Conservation (phyloP, 2,113 vertebrate genomes). For the Phrynosoma blainvillii region DNA sequence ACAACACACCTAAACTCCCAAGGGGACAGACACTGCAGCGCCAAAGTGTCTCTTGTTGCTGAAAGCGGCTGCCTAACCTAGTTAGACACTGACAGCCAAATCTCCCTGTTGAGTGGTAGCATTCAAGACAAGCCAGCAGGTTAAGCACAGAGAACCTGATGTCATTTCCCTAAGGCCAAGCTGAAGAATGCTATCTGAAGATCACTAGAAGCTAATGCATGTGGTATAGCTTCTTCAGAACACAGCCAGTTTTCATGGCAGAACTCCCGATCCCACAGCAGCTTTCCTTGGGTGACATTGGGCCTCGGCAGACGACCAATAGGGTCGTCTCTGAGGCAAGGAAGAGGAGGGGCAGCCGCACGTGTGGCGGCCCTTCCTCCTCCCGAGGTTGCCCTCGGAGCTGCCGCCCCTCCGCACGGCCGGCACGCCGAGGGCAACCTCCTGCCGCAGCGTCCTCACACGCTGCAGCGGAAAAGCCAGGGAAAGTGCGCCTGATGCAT, state of each 20-base stretch:
- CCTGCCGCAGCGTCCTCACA: too few species aligned
- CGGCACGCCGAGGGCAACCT: too few species aligned
- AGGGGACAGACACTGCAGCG: not conserved
- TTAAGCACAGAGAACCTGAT: not conserved
- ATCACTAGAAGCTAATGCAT: not conserved
- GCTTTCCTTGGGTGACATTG: not conserved
- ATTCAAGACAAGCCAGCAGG: not conserved
- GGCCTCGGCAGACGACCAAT: too few species aligned
- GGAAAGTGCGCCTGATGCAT: too few species aligned
- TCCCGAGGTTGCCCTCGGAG: too few species aligned
- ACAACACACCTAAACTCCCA: not conserved
- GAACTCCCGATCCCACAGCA: not conserved
- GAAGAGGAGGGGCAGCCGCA: too few species aligned
- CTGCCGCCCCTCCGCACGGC: too few species aligned
- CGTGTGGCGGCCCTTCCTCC: too few species aligned
- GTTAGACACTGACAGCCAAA: not conserved
- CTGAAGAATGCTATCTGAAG: not conserved
- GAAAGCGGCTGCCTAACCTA: not conserved
- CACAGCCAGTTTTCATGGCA: not conserved
- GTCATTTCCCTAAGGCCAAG: conserved; percentile 7
- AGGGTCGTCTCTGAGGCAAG: too few species aligned
- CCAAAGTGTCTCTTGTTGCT: not conserved
- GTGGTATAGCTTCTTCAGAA: not conserved
- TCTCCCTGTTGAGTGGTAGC: not conserved
- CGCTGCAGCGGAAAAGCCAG: too few species aligned